A percentile compares a stretch with the other conserved stretches of the same genome.
phyloP scores from a whole-genome alignment of 2,888 invertebrate species.

The Dynastes tityus region DNA sequence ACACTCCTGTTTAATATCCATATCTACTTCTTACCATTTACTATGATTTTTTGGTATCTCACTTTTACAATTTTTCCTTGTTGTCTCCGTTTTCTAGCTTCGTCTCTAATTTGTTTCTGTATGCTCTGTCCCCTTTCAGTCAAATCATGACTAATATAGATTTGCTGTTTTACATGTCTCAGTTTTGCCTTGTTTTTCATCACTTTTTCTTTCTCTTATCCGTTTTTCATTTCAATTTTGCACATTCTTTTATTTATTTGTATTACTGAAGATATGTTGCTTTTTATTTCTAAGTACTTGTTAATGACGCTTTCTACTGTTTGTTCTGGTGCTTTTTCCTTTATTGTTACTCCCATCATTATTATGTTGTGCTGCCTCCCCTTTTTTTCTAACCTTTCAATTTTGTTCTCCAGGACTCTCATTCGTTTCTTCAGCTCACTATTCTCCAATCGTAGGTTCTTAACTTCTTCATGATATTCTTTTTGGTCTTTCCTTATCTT shows the following conservation, averaged over 20 bases:
- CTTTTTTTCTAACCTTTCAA: not conserved
- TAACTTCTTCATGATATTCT: not conserved
- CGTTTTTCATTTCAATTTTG: constrained; percentile 2
- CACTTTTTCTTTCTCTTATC: not conserved
- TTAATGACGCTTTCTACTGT: too few species aligned
- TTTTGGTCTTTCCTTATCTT: not conserved
- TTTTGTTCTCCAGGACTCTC: not conserved
- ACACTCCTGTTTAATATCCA: not conserved
- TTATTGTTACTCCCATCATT: not conserved
- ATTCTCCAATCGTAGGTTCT: not conserved
- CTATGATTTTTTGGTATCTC: not conserved
- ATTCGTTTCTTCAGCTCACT: not conserved
- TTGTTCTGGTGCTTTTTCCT: not conserved
- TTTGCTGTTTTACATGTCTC: too few species aligned
- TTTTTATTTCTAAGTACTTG: too few species aligned
- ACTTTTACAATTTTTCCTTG: not conserved
- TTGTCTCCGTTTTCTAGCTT: constrained; percentile 1
- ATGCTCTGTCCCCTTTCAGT: not conserved
- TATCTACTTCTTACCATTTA: not conserved
- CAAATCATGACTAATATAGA: not conserved
- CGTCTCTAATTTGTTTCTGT: constrained; percentile 9
- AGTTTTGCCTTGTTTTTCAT: not conserved
- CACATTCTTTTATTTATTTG: not conserved
- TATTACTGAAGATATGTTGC: not conserved
- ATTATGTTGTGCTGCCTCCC: not conserved